These are phyloP conservation scores for Agriopis leucophaearia DNA, from an alignment of 2,888 invertebrate genomes.

Conservation along the genomic window DNA sequence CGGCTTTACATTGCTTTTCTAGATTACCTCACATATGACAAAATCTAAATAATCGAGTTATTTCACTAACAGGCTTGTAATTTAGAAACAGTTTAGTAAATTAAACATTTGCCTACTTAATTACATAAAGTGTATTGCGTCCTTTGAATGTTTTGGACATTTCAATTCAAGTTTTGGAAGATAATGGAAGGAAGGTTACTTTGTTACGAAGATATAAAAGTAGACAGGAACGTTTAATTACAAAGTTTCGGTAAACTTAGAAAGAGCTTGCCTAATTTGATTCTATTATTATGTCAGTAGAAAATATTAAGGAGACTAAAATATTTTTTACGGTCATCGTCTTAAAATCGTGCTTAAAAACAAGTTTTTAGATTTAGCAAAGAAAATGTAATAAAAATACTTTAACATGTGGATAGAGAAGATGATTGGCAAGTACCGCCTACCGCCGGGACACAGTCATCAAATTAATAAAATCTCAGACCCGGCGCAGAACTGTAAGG, in stretches of 20 bases:
- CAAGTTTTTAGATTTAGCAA: too few species aligned
- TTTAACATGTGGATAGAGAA: too few species aligned
- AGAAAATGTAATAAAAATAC: too few species aligned
- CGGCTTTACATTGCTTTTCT: not conserved
- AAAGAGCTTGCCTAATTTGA: conserved; percentile 12
- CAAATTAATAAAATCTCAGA: too few species aligned
- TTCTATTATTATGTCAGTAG: conserved; percentile 1
- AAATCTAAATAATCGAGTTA: not conserved
- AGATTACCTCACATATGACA: not conserved
- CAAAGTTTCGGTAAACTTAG: conserved; percentile 25
- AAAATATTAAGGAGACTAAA: not conserved
- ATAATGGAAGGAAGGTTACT: conserved; percentile 32
- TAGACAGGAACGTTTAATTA: conserved; percentile 30
- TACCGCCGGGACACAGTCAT: too few species aligned
- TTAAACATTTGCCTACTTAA: conserved; percentile 33
- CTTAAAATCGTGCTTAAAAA: too few species aligned
- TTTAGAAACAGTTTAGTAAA: conserved; percentile 19
- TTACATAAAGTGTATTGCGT: conserved; percentile 34
- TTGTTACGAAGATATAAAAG: conserved; percentile 31
- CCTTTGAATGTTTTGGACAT: conserved; percentile 45
- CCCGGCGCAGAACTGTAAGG: too few species aligned
- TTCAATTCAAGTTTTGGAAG: conserved; percentile 45
- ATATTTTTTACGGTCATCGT: not conserved
- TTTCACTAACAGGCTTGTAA: conserved; percentile 7
- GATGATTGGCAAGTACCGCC: too few species aligned